Percentiles rank a stretch among this genome's conserved stretches.
phyloP scores from a whole-genome alignment of 2,113 vertebrate genomes.

The Dendrocopos noguchii region DNA sequence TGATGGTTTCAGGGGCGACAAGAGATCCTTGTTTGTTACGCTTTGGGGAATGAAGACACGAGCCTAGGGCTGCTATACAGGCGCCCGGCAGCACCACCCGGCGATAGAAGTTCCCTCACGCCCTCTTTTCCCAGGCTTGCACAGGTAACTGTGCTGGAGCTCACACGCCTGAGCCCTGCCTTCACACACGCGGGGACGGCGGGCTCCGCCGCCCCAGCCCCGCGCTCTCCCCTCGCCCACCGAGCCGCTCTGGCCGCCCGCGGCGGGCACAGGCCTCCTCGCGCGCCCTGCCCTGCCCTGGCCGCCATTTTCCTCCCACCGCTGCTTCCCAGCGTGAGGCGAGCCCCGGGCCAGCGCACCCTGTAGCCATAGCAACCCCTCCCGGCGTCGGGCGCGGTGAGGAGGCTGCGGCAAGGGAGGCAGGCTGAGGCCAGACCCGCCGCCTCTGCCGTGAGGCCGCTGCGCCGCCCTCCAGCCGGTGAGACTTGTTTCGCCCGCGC shows the following conservation, averaged over 20 bases:
- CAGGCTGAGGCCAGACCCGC: too few relatives aligned
- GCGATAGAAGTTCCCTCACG: rapidly evolving
- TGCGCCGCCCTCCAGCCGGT: neutral
- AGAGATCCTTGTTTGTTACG: rapidly evolving
- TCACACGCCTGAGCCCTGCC: rapidly evolving
- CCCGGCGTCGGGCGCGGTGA: neutral
- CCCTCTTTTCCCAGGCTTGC: too few relatives aligned
- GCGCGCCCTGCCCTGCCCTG: neutral
- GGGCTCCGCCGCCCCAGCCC: too few relatives aligned
- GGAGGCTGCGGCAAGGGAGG: neutral
- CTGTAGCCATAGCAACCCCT: neutral
- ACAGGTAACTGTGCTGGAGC: rapidly evolving
- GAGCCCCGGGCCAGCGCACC: neutral
- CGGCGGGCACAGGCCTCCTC: too few relatives aligned
- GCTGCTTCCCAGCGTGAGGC: neutral
- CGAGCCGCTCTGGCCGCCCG: neutral
- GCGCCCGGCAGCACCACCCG: too few relatives aligned
- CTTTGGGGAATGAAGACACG: rapidly evolving
- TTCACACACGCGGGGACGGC: neutral
- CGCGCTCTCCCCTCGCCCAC: neutral
- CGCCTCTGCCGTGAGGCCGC: neutral
- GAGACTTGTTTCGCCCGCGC: neutral
- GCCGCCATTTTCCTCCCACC: neutral
- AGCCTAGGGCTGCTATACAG: neutral
- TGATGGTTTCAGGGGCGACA: neutral